Base-by-base conservation (phyloP, 2,888 invertebrate species). In the Andrena bucephala region DNA sequence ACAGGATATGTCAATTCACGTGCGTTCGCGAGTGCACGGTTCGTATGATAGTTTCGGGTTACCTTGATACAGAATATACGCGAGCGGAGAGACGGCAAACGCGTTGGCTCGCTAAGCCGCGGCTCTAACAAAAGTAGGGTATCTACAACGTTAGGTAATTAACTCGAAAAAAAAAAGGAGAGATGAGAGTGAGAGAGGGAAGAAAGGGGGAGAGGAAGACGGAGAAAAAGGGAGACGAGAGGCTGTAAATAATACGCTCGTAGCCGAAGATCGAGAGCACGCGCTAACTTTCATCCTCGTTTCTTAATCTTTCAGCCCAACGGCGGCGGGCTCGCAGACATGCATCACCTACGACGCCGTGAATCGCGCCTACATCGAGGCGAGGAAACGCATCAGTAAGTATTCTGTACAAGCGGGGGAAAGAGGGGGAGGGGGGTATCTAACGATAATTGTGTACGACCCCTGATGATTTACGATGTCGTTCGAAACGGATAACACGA, bases 271-370 rank as follows among this genome's bases (percentile, higher is more conserved):
- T 75, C 80, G 57, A 27, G 63, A 65, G 29, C 63, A 36, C 27
- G 65, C 57, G 74, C 59, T 72, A 74, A 81, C 77, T 77, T 81
- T 81, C 77, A 84, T 76, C 59, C 70, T 71, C 20, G 52, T 77
- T 81, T 67, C 57, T 72, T 63, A 24, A 48, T 31, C 24, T 74
- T 81, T 57, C 95, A 97, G 97, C 83, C 90, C 93, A 36, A 70
- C 91, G 59, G 77, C 90, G 3, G 84, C 87, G 87, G 96, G 96
- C 89, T 96, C 96, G 69, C 96, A 96, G 85, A 97, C 97, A 81
- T 98, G 98, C 94, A 98, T 98, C 93, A 98, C 98, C 5, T 98
- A 97, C 93, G 98, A 98, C 91, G 97, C 98, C 70, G 96, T 98
- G 81, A 98, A 98, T 95, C 97, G 97, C 89, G 98, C 98, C 62